A percentile compares a stretch with the other conserved stretches of the same genome.
These are phyloP conservation scores for Idaea aversata DNA, from an alignment of 2,888 invertebrate species.

Conservation along the genomic window DNA sequence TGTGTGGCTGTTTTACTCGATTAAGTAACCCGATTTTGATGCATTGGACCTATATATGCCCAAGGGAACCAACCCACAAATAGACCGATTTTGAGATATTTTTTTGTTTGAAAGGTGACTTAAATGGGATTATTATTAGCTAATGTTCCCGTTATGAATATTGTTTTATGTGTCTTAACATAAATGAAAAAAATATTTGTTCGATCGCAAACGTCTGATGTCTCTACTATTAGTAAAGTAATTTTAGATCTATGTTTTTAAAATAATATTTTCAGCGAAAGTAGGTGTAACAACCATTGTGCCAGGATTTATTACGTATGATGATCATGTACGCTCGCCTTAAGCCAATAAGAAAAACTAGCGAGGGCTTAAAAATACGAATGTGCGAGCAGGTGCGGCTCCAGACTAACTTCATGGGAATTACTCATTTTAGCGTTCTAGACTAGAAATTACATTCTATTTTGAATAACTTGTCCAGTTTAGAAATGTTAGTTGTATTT, in stretches of 20 bases:
- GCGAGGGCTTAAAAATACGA: constrained; percentile 38
- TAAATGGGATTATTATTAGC: too few relatives aligned
- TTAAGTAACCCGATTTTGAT: too few relatives aligned
- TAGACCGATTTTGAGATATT: too few relatives aligned
- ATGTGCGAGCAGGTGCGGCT: constrained; percentile 12
- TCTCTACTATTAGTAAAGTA: too few relatives aligned
- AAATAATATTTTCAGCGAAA: constrained; percentile 44
- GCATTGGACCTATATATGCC: too few relatives aligned
- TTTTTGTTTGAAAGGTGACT: too few relatives aligned
- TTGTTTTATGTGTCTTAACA: too few relatives aligned
- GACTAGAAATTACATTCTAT: neutral
- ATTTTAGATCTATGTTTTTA: constrained; percentile 30
- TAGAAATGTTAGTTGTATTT: neutral
- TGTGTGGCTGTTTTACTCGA: too few relatives aligned
- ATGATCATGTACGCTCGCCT: constrained; percentile 37
- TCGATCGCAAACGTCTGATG: too few relatives aligned
- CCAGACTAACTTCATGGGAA: neutral
- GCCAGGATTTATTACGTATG: constrained; percentile 54
- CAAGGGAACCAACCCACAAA: too few relatives aligned
- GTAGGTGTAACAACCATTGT: constrained; percentile 44
- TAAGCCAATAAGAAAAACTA: constrained; percentile 43
- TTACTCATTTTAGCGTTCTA: neutral
- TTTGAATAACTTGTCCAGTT: neutral
- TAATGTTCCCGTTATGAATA: too few relatives aligned
- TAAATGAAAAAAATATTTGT: too few relatives aligned